Evolutionary conservation across 2,797 vertebrate species (phyloP), one percentile per base, ranked within the genome.

Genomic region (Manis crassicaudata): DNA sequence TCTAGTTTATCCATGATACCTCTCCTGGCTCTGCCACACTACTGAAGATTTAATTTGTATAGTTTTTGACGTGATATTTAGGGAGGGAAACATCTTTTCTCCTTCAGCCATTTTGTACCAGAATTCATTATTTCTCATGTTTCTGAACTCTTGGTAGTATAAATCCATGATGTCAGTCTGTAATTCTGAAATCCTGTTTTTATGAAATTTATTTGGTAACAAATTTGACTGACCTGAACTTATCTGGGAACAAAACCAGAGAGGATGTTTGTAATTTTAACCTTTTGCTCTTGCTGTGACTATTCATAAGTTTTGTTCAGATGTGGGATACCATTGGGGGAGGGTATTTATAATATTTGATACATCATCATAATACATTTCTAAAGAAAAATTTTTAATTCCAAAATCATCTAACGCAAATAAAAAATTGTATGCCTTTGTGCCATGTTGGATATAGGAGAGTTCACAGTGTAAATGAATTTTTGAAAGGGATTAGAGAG

Each of bases 311-410:
- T 92, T 86, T 76, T 50, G 7, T 40, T 86, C 20, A n/a, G 6
- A 63, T 88, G 56, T 2, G 35, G 52, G 14, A 63, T 18, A 52
- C 40, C 29, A 35, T 9, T 84, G n/a, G 20, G 52, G 16, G 9
- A 46, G 40, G 8, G 18, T 52, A 23, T 72, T 65, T 50, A 14
- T 62, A 76, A 27, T 95, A 65, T 72, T 89, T 94, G 70, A 52
- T 89, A 35, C 73, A 76, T 70, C 35, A 23, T 18, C 32, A n/a
- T 63, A 37, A 88, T 63, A 58, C 18, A 37, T 85, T 95, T 88
- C 63, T 92, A 75, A 96, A 95, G 32, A 87, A 68, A 77, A 90
- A 65, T 70, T 89, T 43, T 68, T 40, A 88, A 77, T 72, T 90
- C 37, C 27, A 75, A 75, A 94, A 68, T 37, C 77, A 73, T 35